A percentile compares a stretch with the other conserved stretches of the same genome.
Evolutionary conservation across 2,888 invertebrate species (phyloP).

Genomic region (Danaus chrysippus): DNA sequence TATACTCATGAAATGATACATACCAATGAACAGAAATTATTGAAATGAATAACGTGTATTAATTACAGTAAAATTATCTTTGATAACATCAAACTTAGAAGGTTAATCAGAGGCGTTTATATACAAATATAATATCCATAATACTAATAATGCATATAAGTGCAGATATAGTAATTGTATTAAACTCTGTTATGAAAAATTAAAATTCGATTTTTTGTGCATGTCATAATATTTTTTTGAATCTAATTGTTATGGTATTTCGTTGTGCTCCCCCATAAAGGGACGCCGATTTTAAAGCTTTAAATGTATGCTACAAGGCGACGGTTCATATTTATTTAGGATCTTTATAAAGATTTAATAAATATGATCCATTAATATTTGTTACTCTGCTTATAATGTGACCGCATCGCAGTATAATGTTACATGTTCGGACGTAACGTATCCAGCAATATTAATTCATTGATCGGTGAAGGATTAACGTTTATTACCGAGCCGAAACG

Average conservation of each 20-base stretch:
- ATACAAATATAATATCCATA: not conserved
- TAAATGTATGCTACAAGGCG: conserved; percentile 68
- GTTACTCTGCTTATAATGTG: conserved; percentile 55
- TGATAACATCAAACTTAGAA: not conserved
- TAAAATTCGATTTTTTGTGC: conserved; percentile 70
- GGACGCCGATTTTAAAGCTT: conserved; percentile 61
- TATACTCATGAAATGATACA: not conserved
- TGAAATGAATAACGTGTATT: too few species aligned
- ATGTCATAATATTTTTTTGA: conserved; percentile 64
- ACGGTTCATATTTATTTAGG: conserved; percentile 55
- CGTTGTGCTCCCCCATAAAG: conserved; percentile 43
- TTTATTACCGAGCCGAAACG: conserved; percentile 44
- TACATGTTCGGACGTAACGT: conserved; percentile 43
- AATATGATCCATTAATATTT: conserved; percentile 56
- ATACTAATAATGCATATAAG: conserved; percentile 18
- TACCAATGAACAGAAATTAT: not conserved
- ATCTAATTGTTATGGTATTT: conserved; percentile 62
- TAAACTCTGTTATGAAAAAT: conserved; percentile 52
- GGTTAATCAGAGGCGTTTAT: not conserved
- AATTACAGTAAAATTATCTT: too few species aligned
- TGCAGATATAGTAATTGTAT: conserved; percentile 10
- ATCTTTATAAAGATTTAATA: conserved; percentile 32
- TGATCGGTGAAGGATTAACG: conserved; percentile 59
- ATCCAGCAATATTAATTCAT: conserved; percentile 73
- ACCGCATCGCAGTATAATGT: conserved; percentile 62